Evolutionary conservation across 2,797 vertebrate genomes (phyloP).

Genomic region (Thaleichthys pacificus): DNA sequence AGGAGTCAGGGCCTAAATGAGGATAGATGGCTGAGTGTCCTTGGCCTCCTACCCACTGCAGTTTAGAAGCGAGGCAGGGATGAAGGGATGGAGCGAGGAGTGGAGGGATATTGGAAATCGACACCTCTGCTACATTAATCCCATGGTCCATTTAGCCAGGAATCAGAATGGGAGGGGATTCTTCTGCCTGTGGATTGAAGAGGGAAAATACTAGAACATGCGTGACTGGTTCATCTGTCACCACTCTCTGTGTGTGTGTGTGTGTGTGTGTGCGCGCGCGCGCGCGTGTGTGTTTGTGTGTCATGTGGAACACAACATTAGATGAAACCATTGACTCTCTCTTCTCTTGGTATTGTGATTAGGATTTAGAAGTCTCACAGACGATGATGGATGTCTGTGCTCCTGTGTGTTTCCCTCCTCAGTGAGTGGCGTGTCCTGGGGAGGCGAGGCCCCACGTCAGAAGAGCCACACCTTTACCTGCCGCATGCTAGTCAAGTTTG

Average conservation of each 20-base stretch:
- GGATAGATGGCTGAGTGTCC: constrained; percentile 73
- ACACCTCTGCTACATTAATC: constrained; percentile 75
- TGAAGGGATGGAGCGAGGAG: neutral
- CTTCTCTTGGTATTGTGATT: neutral
- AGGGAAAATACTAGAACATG: constrained; percentile 46
- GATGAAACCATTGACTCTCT: neutral
- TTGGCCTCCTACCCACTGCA: constrained; percentile 58
- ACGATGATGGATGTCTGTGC: no score
- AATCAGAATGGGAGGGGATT: constrained; percentile 49
- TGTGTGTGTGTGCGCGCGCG: constrained; percentile 63
- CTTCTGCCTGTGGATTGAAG: constrained; percentile 60
- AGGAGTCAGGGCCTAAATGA: constrained; percentile 71
- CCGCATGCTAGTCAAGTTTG: constrained; percentile 91
- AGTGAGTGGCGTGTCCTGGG: constrained; percentile 93
- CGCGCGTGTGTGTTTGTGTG: constrained; percentile 69
- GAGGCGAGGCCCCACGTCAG: constrained; percentile 85
- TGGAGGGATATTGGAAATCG: constrained; percentile 71
- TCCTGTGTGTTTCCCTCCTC: constrained; percentile 1
- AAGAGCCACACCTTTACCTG: constrained; percentile 98
- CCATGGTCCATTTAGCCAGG: constrained; percentile 73
- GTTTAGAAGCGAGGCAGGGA: constrained; percentile 10
- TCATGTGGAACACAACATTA: constrained; percentile 32
- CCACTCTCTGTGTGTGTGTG: neutral
- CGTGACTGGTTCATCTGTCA: constrained; percentile 2
- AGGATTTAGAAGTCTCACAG: no score